phyloP scores from a whole-genome alignment of 1,140 invertebrate genomes.

The Euglossa dilemma region DNA sequence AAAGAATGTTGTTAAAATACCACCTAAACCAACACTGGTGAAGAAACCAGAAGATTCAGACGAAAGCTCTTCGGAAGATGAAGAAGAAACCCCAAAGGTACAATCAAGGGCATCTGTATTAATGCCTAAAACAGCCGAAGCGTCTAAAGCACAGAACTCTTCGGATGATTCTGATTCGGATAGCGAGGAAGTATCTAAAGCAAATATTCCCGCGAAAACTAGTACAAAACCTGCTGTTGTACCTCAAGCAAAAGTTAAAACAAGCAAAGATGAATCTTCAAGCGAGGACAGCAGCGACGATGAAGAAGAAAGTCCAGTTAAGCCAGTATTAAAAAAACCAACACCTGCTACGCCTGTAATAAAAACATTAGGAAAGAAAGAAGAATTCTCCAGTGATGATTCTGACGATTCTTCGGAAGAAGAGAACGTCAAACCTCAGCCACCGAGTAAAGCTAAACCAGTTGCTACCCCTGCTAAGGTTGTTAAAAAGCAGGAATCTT shows the following conservation, averaged over 20 bases:
- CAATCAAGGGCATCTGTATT: slow-evolving; percentile 36
- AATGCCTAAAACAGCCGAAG: slow-evolving; percentile 23
- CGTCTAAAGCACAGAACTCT: slow-evolving; percentile 53
- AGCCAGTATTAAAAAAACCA: slow-evolving; percentile 58
- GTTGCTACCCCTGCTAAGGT: not conserved
- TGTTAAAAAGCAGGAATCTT: slow-evolving; percentile 55
- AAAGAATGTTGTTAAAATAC: slow-evolving; percentile 35
- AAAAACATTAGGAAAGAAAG: slow-evolving; percentile 48
- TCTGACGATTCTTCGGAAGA: slow-evolving; percentile 68
- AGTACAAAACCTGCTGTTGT: slow-evolving; percentile 18
- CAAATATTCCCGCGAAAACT: slow-evolving; percentile 24
- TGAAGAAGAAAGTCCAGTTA: slow-evolving; percentile 57
- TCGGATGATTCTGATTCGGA: slow-evolving; percentile 65
- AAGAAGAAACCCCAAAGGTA: slow-evolving; percentile 30
- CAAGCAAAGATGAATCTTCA: slow-evolving; percentile 59
- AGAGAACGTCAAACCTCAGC: slow-evolving; percentile 57
- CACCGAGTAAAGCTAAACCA: slow-evolving; percentile 16
- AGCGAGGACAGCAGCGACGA: slow-evolving; percentile 69
- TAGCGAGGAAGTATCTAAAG: slow-evolving; percentile 38
- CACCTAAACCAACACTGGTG: slow-evolving; percentile 50
- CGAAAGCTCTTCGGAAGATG: slow-evolving; percentile 77
- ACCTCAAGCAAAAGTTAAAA: not conserved
- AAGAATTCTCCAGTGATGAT: slow-evolving; percentile 65
- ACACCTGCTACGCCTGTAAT: not conserved
- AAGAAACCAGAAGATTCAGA: slow-evolving; percentile 81